A percentile compares a stretch with the other conserved stretches of the same genome.
These are phyloP conservation scores for Yasuhikotakia modesta DNA, from an alignment of 2,797 vertebrate species.

Conservation along the genomic window DNA sequence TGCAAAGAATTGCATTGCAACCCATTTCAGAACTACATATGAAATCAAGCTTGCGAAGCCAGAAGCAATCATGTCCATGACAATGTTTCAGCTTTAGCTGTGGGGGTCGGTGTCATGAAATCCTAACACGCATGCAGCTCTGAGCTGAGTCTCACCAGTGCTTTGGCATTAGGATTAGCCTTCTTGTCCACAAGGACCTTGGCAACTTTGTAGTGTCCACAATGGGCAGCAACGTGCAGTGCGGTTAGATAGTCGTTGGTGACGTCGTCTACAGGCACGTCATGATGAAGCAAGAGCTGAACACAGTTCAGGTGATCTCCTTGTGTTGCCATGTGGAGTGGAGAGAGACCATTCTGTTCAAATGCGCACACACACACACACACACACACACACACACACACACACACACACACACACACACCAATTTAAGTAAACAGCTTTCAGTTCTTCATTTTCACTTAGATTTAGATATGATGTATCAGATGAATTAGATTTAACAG, in stretches of 20 bases:
- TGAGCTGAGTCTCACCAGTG: slow-evolving; percentile 81
- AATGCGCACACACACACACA: slow-evolving; percentile 22
- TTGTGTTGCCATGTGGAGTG: slow-evolving; percentile 96
- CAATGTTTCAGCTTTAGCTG: neutral
- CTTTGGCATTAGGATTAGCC: slow-evolving; percentile 97
- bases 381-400: no score
- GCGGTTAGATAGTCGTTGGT: slow-evolving; percentile 97
- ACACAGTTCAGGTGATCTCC: slow-evolving; percentile 97
- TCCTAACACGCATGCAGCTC: neutral
- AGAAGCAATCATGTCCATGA: no score
- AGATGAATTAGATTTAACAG: neutral
- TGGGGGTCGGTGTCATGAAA: neutral
- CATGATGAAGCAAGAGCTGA: slow-evolving; percentile 93
- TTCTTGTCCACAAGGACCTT: slow-evolving; percentile 98
- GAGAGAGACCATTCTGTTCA: slow-evolving; percentile 91
- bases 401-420: slow-evolving; percentile 1
- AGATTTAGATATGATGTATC: no score
- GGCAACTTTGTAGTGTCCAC: slow-evolving; percentile 97
- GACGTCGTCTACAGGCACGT: slow-evolving; percentile 94
- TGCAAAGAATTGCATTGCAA: no score
- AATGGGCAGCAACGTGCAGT: slow-evolving; percentile 95
- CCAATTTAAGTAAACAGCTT: neutral
- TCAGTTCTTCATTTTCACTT: slow-evolving; percentile 2
- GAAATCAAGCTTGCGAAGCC: no score
- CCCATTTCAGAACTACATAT: no score